These are phyloP conservation scores for Aptenodytes patagonicus DNA, from an alignment of 2,113 vertebrate genomes.

Conservation along the genomic window DNA sequence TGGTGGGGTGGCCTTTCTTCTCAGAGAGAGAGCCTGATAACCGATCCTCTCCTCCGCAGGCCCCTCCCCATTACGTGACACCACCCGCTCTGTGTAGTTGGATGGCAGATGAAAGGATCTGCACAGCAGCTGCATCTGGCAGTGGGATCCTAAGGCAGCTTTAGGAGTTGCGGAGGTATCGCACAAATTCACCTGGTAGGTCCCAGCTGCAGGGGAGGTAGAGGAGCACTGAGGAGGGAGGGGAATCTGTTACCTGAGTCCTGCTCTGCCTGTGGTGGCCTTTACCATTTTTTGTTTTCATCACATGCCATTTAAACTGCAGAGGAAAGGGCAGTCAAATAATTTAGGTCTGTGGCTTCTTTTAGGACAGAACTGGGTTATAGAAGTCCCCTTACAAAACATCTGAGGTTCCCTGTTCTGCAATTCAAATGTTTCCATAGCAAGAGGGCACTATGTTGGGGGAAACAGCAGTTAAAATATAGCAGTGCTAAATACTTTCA, in stretches of 20 bases:
- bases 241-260: not conserved
- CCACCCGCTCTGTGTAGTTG: not conserved
- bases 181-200: not conserved
- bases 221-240: not conserved
- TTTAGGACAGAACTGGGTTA: not conserved
- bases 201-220: not conserved
- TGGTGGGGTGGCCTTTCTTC: not conserved
- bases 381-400: not conserved
- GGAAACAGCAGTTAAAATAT: not conserved
- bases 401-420: not conserved
- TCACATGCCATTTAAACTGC: not conserved
- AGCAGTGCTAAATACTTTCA: not conserved
- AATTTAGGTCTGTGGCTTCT: not conserved
- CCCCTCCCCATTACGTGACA: not conserved
- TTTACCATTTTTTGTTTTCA: not conserved
- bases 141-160: not conserved
- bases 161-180: not conserved
- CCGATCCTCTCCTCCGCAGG: not conserved
- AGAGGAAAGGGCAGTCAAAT: not conserved
- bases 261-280: not conserved
- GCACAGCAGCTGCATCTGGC: not conserved
- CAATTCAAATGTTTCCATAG: not conserved
- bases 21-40: not conserved
- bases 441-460: not conserved
- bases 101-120: constrained; percentile 10